phyloP scores from a whole-genome alignment of 2,113 vertebrate genomes.

The Lichenostomus cassidix region DNA sequence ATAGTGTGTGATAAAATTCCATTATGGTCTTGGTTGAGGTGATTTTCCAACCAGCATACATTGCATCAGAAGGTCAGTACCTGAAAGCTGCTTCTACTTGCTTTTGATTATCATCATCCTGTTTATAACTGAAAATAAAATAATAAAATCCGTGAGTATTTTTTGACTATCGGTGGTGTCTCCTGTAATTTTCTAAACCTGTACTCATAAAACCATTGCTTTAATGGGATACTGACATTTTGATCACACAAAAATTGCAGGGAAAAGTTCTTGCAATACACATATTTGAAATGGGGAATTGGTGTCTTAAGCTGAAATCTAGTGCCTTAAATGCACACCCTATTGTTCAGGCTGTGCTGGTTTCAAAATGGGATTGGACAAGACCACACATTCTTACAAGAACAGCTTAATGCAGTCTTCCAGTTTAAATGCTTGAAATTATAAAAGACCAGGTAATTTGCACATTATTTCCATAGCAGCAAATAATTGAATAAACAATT shows the following conservation, averaged over 20 bases:
- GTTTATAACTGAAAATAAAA: neutral
- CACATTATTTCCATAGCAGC: neutral
- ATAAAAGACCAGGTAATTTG: neutral
- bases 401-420: neutral
- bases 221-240: neutral
- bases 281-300: neutral
- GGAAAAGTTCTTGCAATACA: neutral
- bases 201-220: neutral
- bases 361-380: neutral
- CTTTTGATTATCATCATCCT: neutral
- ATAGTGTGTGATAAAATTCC: neutral
- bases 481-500: neutral
- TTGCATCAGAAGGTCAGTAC: neutral
- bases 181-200: neutral
- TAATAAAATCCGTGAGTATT: neutral
- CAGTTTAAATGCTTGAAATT: neutral
- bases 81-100: neutral
- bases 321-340: neutral
- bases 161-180: neutral
- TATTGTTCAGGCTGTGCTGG: neutral
- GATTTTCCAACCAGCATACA: neutral
- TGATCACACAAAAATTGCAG: neutral
- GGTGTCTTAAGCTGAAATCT: neutral
- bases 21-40: neutral
- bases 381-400: neutral